phyloP scores from a whole-genome alignment of 2,113 vertebrate genomes.

The Cichladusa arquata region DNA sequence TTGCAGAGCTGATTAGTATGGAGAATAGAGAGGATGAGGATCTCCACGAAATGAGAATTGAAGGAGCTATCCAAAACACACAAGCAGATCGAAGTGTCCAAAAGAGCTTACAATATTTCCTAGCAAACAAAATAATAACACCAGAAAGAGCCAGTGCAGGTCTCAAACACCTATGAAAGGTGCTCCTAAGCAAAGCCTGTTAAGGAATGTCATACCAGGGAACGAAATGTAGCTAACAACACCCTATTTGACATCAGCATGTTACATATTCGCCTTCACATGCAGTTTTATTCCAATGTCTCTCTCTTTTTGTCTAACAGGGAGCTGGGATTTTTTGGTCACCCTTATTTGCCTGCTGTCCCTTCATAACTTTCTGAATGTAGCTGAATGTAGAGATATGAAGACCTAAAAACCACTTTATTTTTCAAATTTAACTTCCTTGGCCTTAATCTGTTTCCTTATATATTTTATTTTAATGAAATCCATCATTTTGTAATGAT shows the following conservation, averaged over 20 bases:
- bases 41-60: not conserved
- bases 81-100: not conserved
- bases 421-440: not conserved
- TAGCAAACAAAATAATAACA: not conserved
- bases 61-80: not conserved
- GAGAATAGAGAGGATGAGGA: not conserved
- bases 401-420: not conserved
- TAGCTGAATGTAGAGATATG: not conserved
- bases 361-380: not conserved
- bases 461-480: not conserved
- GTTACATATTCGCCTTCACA: not conserved
- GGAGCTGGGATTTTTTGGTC: not conserved
- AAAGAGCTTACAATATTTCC: not conserved
- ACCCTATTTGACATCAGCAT: not conserved
- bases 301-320: not conserved
- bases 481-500: rapidly evolving
- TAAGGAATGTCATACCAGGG: not conserved
- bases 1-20: not conserved
- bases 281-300: not conserved
- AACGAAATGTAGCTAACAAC: not conserved
- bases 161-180: not conserved
- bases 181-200: not conserved
- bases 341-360: not conserved
- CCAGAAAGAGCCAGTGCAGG: not conserved
- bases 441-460: not conserved